Base-by-base conservation (phyloP, 2,797 vertebrate genomes). In the Myripristis jacobus region DNA sequence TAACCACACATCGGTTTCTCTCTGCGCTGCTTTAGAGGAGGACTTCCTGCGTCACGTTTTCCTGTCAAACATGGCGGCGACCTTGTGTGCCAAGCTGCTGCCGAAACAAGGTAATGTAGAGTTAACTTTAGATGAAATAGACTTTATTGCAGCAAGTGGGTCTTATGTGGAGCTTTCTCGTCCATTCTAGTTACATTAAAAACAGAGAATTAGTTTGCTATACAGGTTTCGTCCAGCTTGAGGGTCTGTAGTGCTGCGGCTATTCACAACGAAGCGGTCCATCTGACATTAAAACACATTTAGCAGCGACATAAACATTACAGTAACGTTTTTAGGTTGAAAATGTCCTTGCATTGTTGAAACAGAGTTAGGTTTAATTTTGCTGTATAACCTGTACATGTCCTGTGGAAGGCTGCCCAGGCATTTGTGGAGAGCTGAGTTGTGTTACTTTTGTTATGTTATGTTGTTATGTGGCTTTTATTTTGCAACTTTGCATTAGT, bases 51-150 rank as follows among this genome's bases (percentile, higher is more conserved):
- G 5, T 31, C 0, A 3, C 22, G 0, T 2, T 59, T 81, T 87
- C 66, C 89, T 55, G 70, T 73, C 4, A 25, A 90, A 92, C 47
- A 95, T 95, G 94, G 93, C 94, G 65, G 90, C 94, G 94, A 95
- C 93, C 93, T 95, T 95, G 92, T 94, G 88, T 81, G 36, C 50
- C 2, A 91, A 76, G 52, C 48, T 92, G 1, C 18, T 94, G 3
- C 73, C 81, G 1, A 93, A 89, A 88, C 88, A 86, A 12, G 94
- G 94, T 95, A 94, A 88, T 48, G 11, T 71, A 47, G 0, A n/a
- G 0, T 12, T 0, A 56, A 31, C 1, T 0, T 5, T 44, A 6
- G 19, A 9, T 12, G 13, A 47, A 0, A 1, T 3, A 6, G 0
- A 19, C 6, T 11, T 4, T 25, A 43, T 7, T 36, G 0, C 6